Base-by-base conservation (phyloP, 53 echinoderm and acorn worm genomes). In the Holothuria leucospilota region DNA sequence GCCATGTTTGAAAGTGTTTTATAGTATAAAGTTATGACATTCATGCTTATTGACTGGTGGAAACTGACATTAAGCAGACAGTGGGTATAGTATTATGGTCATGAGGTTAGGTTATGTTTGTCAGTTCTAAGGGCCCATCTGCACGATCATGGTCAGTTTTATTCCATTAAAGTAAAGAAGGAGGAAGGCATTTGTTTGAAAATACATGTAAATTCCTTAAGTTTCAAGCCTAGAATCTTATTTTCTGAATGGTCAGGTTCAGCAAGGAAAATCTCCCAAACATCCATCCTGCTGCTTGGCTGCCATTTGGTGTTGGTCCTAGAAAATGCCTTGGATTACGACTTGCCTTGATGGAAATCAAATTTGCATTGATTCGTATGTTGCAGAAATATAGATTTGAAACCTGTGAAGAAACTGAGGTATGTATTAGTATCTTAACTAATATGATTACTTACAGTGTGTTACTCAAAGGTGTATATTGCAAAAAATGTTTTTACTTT, bases 381-480 rank as follows among this genome's bases (percentile, higher is more conserved):
- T 58, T 80, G 62, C 80, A 80, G 80, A 80, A 80, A 80, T 80
- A 60, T 26, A 59, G 80, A n/a, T 80, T 80, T 80, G 80, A 29
- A n/a, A 80, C 80, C 29, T 80, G 80, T 59, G 59, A 60, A 10
- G 80, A 80, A 34, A 80, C 80, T 58, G 62, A 80, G 38, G 80
- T 80, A 61, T 58, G 51, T 49, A 6, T 20, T 2, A 7, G 8
- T 5, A 11, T 46, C 46, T 0, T 46, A 46, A 2, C 46, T 46
- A 46, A 46, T 46, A 11, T 46, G 46, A 46, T 46, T 46, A 9
- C 46, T 46, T 46, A 46, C 46, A 4, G 46, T 4, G 6, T 9
- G 46, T 5, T 46, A 0, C 3, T 46, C 3, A 34, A 34, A 34
- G 34, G 3, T 34, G 34, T 34, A 3, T 34, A 34, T 34, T 46